These are phyloP conservation scores for Hystrix brachyura DNA, from an alignment of 2,113 vertebrate species.

Conservation along the genomic window DNA sequence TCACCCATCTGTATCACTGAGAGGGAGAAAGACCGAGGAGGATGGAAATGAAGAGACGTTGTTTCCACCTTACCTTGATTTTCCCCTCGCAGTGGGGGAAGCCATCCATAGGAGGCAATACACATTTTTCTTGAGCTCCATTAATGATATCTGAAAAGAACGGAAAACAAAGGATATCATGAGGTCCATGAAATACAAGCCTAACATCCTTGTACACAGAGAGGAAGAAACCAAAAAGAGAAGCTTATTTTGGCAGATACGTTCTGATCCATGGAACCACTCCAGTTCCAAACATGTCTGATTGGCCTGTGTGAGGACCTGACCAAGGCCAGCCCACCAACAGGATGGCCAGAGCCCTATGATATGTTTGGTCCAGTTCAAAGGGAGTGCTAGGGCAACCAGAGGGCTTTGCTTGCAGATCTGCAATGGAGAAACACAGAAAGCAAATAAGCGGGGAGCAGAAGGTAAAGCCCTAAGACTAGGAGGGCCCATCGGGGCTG, in stretches of 20 bases:
- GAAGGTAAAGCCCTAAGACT: not conserved
- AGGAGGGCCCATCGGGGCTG: not conserved
- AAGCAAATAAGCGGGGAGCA: not conserved
- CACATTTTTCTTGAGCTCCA: slow-evolving; percentile 98
- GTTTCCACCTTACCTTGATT: slow-evolving; percentile 92
- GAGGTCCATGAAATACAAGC: slow-evolving; percentile 1
- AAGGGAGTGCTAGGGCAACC: not conserved
- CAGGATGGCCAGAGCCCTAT: not conserved
- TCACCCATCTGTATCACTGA: not conserved
- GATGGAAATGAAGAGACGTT: not conserved
- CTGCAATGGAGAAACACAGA: not conserved
- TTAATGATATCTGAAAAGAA: slow-evolving; percentile 95
- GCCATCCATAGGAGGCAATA: slow-evolving; percentile 97
- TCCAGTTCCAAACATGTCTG: not conserved
- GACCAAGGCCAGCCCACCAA: not conserved
- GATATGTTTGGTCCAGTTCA: not conserved
- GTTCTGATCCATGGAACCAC: not conserved
- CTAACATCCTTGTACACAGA: not conserved
- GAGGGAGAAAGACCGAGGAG: not conserved
- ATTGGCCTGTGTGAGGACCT: not conserved
- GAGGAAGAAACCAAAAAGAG: not conserved
- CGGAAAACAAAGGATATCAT: slow-evolving; percentile 66
- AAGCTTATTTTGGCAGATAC: not conserved
- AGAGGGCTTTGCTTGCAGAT: not conserved
- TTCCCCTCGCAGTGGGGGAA: slow-evolving; percentile 99